phyloP scores from a whole-genome alignment of 2,888 invertebrate species.

The Clistopyga incitator region DNA sequence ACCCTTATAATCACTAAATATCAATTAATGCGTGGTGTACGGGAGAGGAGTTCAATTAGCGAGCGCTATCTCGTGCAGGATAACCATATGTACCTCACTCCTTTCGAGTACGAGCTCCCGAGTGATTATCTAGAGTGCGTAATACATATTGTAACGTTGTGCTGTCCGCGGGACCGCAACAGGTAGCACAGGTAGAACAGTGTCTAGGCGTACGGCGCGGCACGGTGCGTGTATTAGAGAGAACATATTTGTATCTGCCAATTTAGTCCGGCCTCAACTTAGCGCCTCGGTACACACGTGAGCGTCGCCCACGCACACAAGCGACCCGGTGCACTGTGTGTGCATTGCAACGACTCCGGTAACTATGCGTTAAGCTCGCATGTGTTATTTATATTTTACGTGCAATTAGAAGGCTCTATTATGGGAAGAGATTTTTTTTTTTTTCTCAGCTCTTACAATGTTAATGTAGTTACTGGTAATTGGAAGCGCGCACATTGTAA shows the following conservation, averaged over 20 bases:
- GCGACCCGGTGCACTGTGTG: background rate
- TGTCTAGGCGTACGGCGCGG: background rate
- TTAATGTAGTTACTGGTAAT: no score
- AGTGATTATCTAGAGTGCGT: constrained; percentile 58
- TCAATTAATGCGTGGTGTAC: constrained; percentile 41
- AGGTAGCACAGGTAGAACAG: constrained; percentile 35
- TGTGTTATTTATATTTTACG: background rate
- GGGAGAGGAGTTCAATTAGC: constrained; percentile 56
- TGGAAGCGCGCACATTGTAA: no score
- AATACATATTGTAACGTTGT: constrained; percentile 56
- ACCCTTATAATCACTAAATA: constrained; percentile 34
- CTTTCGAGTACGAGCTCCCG: constrained; percentile 31
- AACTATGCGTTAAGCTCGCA: background rate
- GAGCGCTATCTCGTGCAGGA: constrained; percentile 9
- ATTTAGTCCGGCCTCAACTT: constrained; percentile 69
- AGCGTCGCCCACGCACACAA: constrained; percentile 47
- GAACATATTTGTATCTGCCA: constrained; percentile 65
- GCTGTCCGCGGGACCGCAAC: constrained; percentile 5
- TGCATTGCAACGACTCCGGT: background rate
- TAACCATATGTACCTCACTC: background rate
- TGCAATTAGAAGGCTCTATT: no score
- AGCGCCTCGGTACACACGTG: constrained; percentile 53
- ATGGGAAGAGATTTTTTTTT: no score
- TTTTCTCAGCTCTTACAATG: no score
- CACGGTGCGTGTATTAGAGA: background rate